Base-by-base conservation (phyloP, 2,888 invertebrate species). In the Heliothis peltigera region DNA sequence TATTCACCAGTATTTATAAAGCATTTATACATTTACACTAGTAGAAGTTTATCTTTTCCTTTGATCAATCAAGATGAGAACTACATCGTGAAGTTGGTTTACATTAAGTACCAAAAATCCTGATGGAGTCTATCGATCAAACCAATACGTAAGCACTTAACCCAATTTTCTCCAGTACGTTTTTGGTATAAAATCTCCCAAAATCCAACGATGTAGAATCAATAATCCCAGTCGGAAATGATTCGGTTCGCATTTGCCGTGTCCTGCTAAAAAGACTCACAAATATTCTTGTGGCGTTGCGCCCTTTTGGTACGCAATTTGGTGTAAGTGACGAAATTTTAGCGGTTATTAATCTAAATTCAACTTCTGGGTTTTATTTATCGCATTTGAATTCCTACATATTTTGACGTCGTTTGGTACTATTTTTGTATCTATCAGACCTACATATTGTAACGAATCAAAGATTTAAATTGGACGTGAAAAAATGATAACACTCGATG, bases 201-300 rank as follows among this genome's bases (percentile, higher is more conserved):
- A 78, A 80, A 67, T 67, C 61, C 57, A 62, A 51, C 67, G 69
- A 80, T 68, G 70, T 75, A 66, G 60, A 77, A 78, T 80, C 79
- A 78, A 79, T 80, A 72, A 70, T 57, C 71, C 59, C 43, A 78
- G 62, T 78, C 60, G 79, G 79, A 81, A 79, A 79, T 79, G 64
- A 79, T 63, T 79, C 63, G 63, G 66, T 59, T 65, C 62, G 54
- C 66, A 74, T 70, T 80, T 64, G 48, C 59, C 64, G 64, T 67
- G 64, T 62, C 44, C 57, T 63, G 54, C 48, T 68, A 68, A 73
- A 75, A 81, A 70, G 63, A 63, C 54, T 53, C 54, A 57, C 63
- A 72, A 72, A 77, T 77, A 72, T 79, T 77, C 66, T 44, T 60
- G 74, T 28, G 64, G 65, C 70, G 55, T 60, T 53, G 52, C 39